Conservation (phyloP, 2,113 vertebrate species). For the Pungitius pungitius region DNA sequence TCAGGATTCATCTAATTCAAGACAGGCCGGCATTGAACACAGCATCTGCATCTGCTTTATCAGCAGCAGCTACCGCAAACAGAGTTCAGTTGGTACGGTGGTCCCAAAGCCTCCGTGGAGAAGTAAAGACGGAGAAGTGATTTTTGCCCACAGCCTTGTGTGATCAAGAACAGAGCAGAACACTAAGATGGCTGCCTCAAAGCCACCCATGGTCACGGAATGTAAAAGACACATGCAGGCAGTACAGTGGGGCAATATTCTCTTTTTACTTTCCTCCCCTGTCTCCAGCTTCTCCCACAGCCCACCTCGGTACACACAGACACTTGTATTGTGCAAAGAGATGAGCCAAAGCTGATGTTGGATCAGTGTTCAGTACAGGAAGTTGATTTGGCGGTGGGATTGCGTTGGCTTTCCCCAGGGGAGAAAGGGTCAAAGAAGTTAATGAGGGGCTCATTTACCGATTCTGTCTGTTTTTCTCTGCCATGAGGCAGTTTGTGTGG, state of each 20-base stretch:
- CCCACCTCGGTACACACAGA: slow-evolving; percentile 17
- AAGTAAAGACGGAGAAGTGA: slow-evolving; percentile 51
- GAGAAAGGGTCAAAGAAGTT: slow-evolving; percentile 74
- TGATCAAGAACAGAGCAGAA: slow-evolving; percentile 52
- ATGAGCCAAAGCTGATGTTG: slow-evolving; percentile 73
- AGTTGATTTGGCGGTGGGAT: slow-evolving; percentile 71
- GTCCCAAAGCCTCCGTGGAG: slow-evolving; percentile 52
- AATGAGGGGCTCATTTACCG: slow-evolving; percentile 82
- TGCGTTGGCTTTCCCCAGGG: slow-evolving; percentile 66
- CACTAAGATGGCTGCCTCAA: slow-evolving; percentile 62
- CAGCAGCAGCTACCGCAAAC: slow-evolving; percentile 68
- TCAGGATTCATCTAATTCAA: slow-evolving; percentile 71
- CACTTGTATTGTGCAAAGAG: slow-evolving; percentile 43
- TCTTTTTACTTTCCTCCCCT: slow-evolving; percentile 31
- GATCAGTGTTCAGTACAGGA: slow-evolving; percentile 72
- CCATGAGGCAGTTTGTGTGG: slow-evolving; percentile 70
- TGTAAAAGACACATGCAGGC: slow-evolving; percentile 62
- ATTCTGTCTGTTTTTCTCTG: slow-evolving; percentile 76
- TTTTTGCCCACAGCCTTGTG: slow-evolving; percentile 54
- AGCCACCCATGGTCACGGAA: slow-evolving; percentile 59
- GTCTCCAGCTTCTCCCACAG: slow-evolving; percentile 11
- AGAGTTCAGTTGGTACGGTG: slow-evolving; percentile 56
- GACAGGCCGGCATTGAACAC: slow-evolving; percentile 54
- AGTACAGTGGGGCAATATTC: slow-evolving; percentile 28
- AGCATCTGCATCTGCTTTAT: slow-evolving; percentile 78